Base-by-base conservation (phyloP, 2,888 invertebrate genomes). In the Lasiommata megera region DNA sequence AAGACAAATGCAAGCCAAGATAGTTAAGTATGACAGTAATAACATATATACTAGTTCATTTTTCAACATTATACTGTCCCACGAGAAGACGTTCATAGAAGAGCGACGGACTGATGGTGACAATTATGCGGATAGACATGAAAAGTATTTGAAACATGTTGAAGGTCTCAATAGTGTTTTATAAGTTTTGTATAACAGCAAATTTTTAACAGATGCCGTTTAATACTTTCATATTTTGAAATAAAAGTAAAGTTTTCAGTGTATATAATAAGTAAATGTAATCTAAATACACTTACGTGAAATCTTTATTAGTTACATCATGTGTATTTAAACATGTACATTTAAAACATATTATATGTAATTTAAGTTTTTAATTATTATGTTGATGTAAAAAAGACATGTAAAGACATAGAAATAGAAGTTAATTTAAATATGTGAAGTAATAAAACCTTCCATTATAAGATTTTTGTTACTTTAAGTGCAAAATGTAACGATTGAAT, bases 101-200 rank as follows among this genome's bases (percentile, higher is more conserved):
- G 84, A 89, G 54, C 80, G 83, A 58, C 69, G 69, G 29, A 75
- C 65, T 63, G 77, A 84, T 58, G 76, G 82, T 37, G 89, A 89
- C 62, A 82, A 86, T 61, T 88, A 89, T 75, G 86, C 92, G 7
- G 84, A 82, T 50, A 82, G 91, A 61, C 90, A 93, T 79, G 88
- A 89, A 54, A 92, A 91, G 61, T 93, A 88, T 82, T 75, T 93
- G 53, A 90, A 87, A 66, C 90, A 86, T 82, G 82, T 92, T 58
- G 81, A 92, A 71, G 88, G 89, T 52, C 75, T 92, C 5, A 82
- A 80, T 65, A 78, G 69, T 77, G 74, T 77, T 9, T 75, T 80
- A 66, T 82, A 56, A 62, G 37, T 7, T 17, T 29, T 34, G 31
- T 29, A 18, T 52, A 31, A 31, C 28, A 23, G 3, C 14, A 18